These are phyloP conservation scores for Henicopernis longicauda DNA, from an alignment of 2,113 vertebrate genomes.

Conservation along the genomic window DNA sequence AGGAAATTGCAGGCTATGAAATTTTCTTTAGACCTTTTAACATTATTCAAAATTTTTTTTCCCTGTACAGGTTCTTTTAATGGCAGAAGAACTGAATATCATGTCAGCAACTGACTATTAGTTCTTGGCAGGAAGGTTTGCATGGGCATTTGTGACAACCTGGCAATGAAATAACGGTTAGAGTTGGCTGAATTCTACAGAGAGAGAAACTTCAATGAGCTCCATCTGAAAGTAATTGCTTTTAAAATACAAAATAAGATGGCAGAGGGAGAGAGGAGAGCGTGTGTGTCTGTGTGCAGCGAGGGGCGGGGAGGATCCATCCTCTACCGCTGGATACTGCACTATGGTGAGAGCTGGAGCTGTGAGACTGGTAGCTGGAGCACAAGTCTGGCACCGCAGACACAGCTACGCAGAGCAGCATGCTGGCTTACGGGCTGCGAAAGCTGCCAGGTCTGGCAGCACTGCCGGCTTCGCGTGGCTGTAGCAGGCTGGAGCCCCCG, in stretches of 20 bases:
- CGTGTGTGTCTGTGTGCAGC: accelerated
- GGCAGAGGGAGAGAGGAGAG: background rate
- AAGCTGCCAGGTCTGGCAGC: background rate
- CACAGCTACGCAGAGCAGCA: accelerated
- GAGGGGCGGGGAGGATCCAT: background rate
- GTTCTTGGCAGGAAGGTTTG: slow-evolving; percentile 17
- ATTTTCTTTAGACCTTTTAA: slow-evolving; percentile 24
- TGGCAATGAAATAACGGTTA: slow-evolving; percentile 29
- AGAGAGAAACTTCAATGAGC: background rate
- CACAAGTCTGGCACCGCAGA: background rate
- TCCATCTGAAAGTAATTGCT: slow-evolving; percentile 4
- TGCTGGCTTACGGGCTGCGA: background rate
- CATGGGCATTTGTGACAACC: slow-evolving; percentile 41
- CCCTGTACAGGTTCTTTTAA: background rate
- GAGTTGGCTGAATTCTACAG: background rate
- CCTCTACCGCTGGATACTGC: background rate
- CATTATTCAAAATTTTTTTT: background rate
- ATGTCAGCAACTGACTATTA: slow-evolving; percentile 29
- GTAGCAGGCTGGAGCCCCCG: no score
- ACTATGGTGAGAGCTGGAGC: background rate
- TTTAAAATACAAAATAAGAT: background rate
- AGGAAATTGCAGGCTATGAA: slow-evolving; percentile 33
- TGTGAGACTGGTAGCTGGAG: background rate
- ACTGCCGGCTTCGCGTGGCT: accelerated
- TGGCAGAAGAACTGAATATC: slow-evolving; percentile 6